Percentiles rank a stretch among this genome's conserved stretches.
phyloP scores from a whole-genome alignment of 1,140 invertebrate species.

The Leptinotarsa undecemlineata region DNA sequence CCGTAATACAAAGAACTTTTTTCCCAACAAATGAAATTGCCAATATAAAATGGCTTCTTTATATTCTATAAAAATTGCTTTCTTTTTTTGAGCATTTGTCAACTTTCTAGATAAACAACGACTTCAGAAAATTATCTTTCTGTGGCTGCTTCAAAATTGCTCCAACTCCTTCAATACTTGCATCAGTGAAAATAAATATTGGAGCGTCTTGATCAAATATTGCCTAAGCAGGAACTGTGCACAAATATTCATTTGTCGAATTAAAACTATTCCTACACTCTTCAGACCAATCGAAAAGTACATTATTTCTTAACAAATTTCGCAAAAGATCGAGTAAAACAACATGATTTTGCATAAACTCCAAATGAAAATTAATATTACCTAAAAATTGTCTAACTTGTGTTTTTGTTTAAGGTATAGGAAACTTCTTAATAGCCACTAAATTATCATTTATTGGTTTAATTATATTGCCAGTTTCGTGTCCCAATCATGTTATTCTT shows the following conservation, averaged over 20 bases:
- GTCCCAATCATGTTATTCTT: constrained; percentile 43
- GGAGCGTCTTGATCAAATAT: not conserved
- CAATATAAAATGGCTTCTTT: no score
- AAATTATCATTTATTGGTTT: constrained; percentile 42
- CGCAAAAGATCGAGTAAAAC: constrained; percentile 29
- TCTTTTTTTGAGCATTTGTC: no score
- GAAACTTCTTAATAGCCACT: not conserved
- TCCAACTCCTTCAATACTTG: constrained; percentile 46
- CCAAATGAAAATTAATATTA: constrained; percentile 41
- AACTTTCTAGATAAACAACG: no score
- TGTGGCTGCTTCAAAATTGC: constrained; percentile 50
- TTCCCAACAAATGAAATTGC: no score
- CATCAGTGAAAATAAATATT: constrained; percentile 45
- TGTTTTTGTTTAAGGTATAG: not conserved
- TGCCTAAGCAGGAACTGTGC: not conserved
- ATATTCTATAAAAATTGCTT: no score
- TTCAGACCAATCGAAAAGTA: no score
- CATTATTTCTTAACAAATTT: not conserved
- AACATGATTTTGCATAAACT: constrained; percentile 38
- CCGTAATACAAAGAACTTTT: no score
- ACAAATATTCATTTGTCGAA: no score
- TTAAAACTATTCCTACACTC: no score
- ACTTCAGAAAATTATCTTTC: no score
- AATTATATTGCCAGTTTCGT: constrained; percentile 41
- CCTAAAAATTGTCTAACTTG: constrained; percentile 40